Percentiles rank a stretch among this genome's conserved stretches.
Conservation (phyloP, 1,140 invertebrate genomes). For the Drosophila seguyi region DNA sequence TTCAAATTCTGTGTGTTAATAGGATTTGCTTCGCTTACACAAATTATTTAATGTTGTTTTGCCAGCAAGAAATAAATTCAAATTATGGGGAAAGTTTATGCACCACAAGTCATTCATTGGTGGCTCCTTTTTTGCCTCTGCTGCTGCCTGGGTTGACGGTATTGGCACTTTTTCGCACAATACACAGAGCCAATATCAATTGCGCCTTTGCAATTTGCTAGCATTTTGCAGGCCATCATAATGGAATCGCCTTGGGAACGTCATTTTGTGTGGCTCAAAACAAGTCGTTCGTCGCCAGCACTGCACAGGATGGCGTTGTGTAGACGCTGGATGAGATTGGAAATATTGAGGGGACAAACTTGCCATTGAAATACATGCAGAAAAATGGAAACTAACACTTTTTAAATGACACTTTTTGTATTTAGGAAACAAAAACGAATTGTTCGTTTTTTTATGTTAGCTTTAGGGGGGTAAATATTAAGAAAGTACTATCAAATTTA, state of each 20-base stretch:
- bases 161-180: constrained; percentile 51
- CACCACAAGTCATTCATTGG: constrained; percentile 10
- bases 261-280: constrained; percentile 78
- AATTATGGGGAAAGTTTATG: constrained; percentile 33
- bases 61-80: constrained; percentile 12
- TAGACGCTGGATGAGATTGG: constrained; percentile 30
- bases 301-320: constrained; percentile 14
- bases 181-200: constrained; percentile 74
- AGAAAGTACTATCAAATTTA: background rate
- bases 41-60: constrained; percentile 1
- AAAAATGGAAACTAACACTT: background rate
- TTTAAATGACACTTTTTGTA: too few species aligned
- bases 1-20: background rate
- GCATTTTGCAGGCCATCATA: constrained; percentile 71
- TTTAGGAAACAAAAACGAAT: too few species aligned
- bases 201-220: constrained; percentile 75
- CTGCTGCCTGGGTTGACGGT: constrained; percentile 23
- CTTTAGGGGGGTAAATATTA: too few species aligned
- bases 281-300: constrained; percentile 62
- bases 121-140: constrained; percentile 1
- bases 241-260: constrained; percentile 82
- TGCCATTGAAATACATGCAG: constrained; percentile 26
- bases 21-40: background rate
- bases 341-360: constrained; percentile 10
- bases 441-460: background rate